A percentile compares a stretch with the other conserved stretches of the same genome.
phyloP scores from a whole-genome alignment of 2,797 vertebrate genomes.

The Eleutherodactylus coqui region DNA sequence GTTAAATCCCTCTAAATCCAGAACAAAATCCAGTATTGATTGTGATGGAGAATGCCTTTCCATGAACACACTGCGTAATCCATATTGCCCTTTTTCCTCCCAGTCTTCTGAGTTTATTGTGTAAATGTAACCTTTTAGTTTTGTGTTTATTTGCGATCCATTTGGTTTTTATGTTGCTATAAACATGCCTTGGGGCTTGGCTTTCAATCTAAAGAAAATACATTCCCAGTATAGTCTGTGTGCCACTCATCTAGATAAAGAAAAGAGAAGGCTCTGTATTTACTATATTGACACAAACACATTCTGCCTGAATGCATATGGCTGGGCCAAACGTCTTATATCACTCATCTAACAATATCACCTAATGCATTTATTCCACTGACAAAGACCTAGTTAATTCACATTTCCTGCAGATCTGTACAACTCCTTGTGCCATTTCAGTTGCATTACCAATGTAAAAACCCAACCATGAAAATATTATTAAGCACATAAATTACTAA shows the following conservation, averaged over 20 bases:
- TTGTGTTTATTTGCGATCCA: conserved; percentile 59
- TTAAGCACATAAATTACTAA: conserved; percentile 41
- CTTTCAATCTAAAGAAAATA: conserved; percentile 55
- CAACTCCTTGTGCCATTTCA: conserved; percentile 26
- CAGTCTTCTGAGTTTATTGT: conserved; percentile 55
- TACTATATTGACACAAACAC: conserved; percentile 45
- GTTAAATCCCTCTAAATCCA: conserved; percentile 33
- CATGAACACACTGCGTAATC: conserved; percentile 33
- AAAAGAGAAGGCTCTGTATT: conserved; percentile 31
- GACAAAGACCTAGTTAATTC: conserved; percentile 2
- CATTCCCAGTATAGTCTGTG: conserved; percentile 12
- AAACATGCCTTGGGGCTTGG: conserved; percentile 62
- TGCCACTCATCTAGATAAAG: conserved; percentile 50
- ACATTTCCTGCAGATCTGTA: conserved; percentile 7
- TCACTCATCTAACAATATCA: conserved; percentile 33
- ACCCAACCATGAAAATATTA: conserved; percentile 55
- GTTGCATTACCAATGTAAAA: conserved; percentile 48
- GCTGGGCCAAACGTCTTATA: conserved; percentile 17
- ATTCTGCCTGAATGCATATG: conserved; percentile 21
- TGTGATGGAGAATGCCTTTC: conserved; percentile 41
- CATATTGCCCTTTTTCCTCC: conserved; percentile 55
- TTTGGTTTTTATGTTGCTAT: conserved; percentile 61
- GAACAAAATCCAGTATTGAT: conserved; percentile 42
- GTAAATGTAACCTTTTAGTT: conserved; percentile 63
- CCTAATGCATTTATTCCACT: conserved; percentile 45